Evolutionary conservation across 2,113 vertebrate species (phyloP).

Genomic region (Erpornis zantholeuca): DNA sequence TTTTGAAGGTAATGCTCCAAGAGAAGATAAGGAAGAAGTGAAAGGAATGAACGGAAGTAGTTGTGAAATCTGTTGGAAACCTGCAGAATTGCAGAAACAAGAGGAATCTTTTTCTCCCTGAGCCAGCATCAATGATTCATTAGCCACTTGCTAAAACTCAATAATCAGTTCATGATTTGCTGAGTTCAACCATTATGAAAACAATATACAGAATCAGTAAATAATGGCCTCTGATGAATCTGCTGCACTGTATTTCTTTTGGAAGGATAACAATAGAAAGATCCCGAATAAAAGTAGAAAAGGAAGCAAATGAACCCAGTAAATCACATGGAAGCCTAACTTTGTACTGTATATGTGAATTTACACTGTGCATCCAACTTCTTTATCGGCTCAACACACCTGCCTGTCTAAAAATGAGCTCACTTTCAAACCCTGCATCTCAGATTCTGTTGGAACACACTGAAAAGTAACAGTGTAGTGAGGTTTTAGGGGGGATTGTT

Average conservation of each 20-base stretch:
- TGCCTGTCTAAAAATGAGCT: not conserved
- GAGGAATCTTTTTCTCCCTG: conserved; percentile 29
- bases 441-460: not conserved
- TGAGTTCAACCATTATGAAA: conserved; percentile 59
- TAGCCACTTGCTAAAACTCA: conserved; percentile 61
- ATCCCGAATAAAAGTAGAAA: conserved; percentile 20
- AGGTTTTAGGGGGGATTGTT: not conserved
- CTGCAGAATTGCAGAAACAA: conserved; percentile 34
- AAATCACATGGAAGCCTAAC: not conserved
- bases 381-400: not conserved
- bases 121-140: conserved; percentile 64
- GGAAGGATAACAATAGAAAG: conserved; percentile 31
- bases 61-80: conserved; percentile 23
- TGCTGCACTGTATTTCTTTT: conserved; percentile 3
- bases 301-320: conserved; percentile 3
- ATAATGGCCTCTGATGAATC: conserved; percentile 61
- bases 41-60: not conserved
- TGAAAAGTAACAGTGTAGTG: not conserved
- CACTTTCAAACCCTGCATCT: not conserved
- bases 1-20: not conserved
- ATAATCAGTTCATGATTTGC: conserved; percentile 57
- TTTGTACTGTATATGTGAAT: not conserved
- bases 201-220: conserved; percentile 62
- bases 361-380: not conserved
- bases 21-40: not conserved